Conservation (phyloP, 2,797 vertebrate species). For the Sebastes jordani region DNA sequence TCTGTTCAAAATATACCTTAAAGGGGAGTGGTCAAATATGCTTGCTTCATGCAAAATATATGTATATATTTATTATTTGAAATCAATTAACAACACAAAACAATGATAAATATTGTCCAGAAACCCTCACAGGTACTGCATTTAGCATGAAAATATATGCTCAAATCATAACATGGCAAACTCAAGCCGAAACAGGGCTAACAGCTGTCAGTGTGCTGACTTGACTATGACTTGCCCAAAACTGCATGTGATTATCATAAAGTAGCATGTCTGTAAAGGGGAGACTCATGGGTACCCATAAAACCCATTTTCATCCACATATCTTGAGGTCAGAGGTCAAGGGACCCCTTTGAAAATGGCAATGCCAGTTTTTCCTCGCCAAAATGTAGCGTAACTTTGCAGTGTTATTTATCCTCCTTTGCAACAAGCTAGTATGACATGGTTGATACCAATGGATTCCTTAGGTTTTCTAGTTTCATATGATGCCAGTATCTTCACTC, state of each 20-base stretch:
- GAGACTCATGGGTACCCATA: background rate
- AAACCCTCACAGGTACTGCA: accelerated
- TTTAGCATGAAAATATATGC: background rate
- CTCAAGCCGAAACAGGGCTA: no score
- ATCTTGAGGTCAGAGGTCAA: background rate
- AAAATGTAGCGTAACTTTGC: no score
- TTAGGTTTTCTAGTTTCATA: no score
- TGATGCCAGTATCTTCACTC: no score
- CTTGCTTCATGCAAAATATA: background rate
- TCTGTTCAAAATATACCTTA: background rate
- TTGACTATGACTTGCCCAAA: background rate
- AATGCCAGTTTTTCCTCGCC: no score
- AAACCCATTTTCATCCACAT: background rate
- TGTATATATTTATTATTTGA: background rate
- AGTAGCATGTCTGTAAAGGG: background rate
- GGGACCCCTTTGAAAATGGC: no score
- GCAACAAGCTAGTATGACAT: no score
- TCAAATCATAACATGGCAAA: background rate
- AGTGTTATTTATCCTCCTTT: no score
- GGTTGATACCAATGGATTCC: no score
- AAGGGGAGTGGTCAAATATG: background rate
- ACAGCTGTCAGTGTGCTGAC: no score
- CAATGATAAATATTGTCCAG: background rate
- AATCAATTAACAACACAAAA: background rate
- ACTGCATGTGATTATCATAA: background rate